phyloP scores from a whole-genome alignment of 2,888 invertebrate species.

The Pemphredon lugubris region DNA sequence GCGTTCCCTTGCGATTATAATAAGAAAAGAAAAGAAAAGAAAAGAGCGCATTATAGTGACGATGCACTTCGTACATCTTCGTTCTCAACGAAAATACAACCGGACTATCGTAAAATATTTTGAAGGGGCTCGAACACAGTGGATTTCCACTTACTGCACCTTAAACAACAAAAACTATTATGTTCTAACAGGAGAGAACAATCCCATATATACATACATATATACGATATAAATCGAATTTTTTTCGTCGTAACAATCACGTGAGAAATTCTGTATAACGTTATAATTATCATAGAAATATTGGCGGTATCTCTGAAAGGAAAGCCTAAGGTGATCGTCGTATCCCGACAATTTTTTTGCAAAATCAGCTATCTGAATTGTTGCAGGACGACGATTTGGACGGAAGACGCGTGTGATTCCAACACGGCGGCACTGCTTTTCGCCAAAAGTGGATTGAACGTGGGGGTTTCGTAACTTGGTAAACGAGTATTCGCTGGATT shows the following conservation, averaged over 20 bases:
- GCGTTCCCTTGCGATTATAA: background rate
- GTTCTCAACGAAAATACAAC: background rate
- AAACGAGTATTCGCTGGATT: background rate
- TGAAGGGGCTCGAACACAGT: slow-evolving; percentile 53
- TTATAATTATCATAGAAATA: too few species aligned
- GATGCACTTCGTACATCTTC: background rate
- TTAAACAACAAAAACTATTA: background rate
- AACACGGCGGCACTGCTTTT: slow-evolving; percentile 35
- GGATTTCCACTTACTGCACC: slow-evolving; percentile 50
- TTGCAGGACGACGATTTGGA: slow-evolving; percentile 60
- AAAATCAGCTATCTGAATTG: slow-evolving; percentile 58
- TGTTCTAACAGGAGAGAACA: background rate
- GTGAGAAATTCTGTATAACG: slow-evolving; percentile 1
- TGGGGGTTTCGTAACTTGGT: slow-evolving; percentile 41
- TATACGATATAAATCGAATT: slow-evolving; percentile 36
- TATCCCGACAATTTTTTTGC: slow-evolving; percentile 35
- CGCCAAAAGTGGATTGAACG: slow-evolving; percentile 38
- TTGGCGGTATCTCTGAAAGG: too few species aligned
- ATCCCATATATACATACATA: background rate
- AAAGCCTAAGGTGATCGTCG: background rate
- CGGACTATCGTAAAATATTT: background rate
- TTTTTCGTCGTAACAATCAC: slow-evolving; percentile 23
- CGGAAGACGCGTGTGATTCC: slow-evolving; percentile 46
- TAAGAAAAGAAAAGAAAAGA: background rate
- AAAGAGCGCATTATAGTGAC: background rate